A percentile compares a stretch with the other conserved stretches of the same genome.
phyloP scores from a whole-genome alignment of 1,140 invertebrate species.

The Formica selysi region DNA sequence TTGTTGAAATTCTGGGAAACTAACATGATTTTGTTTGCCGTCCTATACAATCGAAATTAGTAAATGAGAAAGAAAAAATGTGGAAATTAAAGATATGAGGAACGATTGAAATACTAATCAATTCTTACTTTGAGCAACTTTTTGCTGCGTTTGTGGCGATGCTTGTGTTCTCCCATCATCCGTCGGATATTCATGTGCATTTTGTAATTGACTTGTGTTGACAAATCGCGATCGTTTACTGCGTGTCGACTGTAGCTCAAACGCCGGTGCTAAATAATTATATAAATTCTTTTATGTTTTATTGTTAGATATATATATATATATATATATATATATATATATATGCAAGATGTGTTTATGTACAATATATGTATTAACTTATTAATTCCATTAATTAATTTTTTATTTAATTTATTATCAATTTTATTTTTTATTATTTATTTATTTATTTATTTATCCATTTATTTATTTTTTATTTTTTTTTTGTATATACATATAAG shows the following conservation, averaged over 20 bases:
- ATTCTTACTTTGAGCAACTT: conserved; percentile 86
- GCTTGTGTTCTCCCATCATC: conserved; percentile 93
- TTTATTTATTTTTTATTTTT: no score
- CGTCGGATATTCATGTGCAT: conserved; percentile 96
- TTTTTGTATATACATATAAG: not conserved
- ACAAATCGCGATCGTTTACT: conserved; percentile 94
- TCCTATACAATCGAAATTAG: conserved; percentile 85
- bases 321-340: no score
- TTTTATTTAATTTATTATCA: no score
- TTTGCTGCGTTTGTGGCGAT: conserved; percentile 93
- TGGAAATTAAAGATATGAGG: not conserved
- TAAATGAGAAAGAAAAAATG: not conserved
- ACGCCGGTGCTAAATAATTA: conserved; percentile 91
- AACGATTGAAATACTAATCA: not conserved
- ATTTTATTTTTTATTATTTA: no score
- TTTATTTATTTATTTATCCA: no score
- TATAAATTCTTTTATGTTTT: conserved; percentile 1
- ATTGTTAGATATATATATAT: no score
- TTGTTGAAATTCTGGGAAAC: conserved; percentile 94
- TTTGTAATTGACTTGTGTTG: conserved; percentile 95
- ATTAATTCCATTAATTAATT: no score
- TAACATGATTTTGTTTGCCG: conserved; percentile 94
- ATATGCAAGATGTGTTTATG: no score
- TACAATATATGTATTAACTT: no score
- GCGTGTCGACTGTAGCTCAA: conserved; percentile 96